Evolutionary conservation across 2,113 vertebrate genomes (phyloP), one percentile per base, ranked within the genome.

Genomic region (Spilogale gracilis): DNA sequence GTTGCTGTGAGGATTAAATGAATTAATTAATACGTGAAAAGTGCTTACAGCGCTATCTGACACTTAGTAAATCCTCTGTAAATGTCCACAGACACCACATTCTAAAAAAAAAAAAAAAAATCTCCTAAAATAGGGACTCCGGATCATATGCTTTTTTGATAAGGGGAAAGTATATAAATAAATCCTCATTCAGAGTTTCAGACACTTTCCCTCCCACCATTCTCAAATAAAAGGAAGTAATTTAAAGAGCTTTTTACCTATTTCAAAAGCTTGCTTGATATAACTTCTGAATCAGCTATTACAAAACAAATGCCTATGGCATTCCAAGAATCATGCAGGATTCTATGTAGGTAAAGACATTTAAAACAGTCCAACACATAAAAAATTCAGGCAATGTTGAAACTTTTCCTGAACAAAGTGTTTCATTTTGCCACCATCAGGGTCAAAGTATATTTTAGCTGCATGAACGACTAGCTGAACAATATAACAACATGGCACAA

Each of bases 381-480:
- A 76, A n/a, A 95, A 63, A 78, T 54, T 79, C 12, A 83, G 38
- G 27, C 27, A 88, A 63, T 38, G 14, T 4, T 85, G 43, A 89
- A 89, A 78, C 52, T 10, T 21, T 74, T 71, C 54, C 73, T 32
- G 50, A 84, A 76, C 61, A 94, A 94, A 94, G 89, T 50, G 73
- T 94, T 96, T 86, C 23, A 63, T 69, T 97, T 83, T n/a, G 84
- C 69, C 18, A 89, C 50, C 17, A 86, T 23, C 10, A 88, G 83
- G 93, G 76, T 85, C 63, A 87, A 95, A 88, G 90, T 67, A 38
- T 67, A 88, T 69, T 71, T 84, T 21, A 83, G 76, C 65, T 96
- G 27, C 85, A 52, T 1, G 10, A 73, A 27, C 21, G 69, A 89
- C 16, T 12, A 60, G 32, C 58, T 89, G 65, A 60, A 79, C 18